Evolutionary conservation across 2,888 invertebrate genomes (phyloP), one percentile per base, ranked within the genome.

Genomic region (Pardosa pseudoannulata): DNA sequence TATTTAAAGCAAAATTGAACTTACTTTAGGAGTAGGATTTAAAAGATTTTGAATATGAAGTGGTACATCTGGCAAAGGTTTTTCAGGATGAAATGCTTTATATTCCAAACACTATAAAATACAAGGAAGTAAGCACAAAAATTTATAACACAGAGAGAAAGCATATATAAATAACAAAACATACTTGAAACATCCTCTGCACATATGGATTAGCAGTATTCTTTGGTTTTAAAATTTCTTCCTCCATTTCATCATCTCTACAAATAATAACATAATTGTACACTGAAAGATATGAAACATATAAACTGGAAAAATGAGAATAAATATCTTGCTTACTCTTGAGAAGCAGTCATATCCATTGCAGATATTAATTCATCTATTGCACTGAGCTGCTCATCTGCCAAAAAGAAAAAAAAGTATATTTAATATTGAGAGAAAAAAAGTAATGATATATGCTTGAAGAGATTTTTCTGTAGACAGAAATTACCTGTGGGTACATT

Each of bases 281-380:
- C n/a, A n/a, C n/a, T n/a, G n/a, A n/a, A n/a, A n/a, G n/a, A n/a
- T n/a, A n/a, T n/a, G n/a, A n/a, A n/a, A n/a, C n/a, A n/a, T n/a
- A n/a, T n/a, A n/a, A n/a, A n/a, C n/a, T n/a, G n/a, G 1, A 62
- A 27, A 6, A 13, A 3, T n/a, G n/a, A 9, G 19, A 6, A 62
- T 5, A 62, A 27, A 27, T 27, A 27, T 27, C 23, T 27, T n/a
- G 56, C 74, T 76, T 72, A 85, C 85, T 74, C 32, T 32, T 62
- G 93, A 90, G 92, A 92, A 0, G 92, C 92, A 88, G 92, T 92
- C 41, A 93, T 93, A 91, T 95, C 94, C 95, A 95, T 95, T 70
- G 93, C 91, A 90, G 93, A 93, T 23, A 95, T 95, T 0, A 95
- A 92, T 82, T 93, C 92, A 90, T 95, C 95, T 78, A 95, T 93